Evolutionary conservation across 1,140 invertebrate genomes (phyloP).

Genomic region (Drosophila athabasca): DNA sequence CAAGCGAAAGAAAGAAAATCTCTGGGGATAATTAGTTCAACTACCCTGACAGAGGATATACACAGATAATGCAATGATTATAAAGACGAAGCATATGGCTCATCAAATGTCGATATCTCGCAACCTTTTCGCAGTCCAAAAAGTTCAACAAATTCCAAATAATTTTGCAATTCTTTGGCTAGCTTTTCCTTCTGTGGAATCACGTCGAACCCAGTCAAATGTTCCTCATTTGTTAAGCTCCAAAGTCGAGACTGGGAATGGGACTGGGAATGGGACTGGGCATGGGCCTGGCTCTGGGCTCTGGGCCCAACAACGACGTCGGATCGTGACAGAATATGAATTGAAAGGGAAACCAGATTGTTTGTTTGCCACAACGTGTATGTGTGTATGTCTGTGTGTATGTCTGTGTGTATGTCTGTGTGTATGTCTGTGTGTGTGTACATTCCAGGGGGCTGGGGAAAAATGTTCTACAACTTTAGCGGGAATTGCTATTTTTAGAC

Average conservation of each 20-base stretch:
- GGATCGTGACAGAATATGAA: slow-evolving; percentile 72
- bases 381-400: slow-evolving; percentile 2
- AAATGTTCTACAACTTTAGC: slow-evolving; percentile 40
- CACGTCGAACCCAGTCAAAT: too few species aligned
- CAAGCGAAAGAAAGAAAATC: neutral
- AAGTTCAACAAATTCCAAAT: too few species aligned
- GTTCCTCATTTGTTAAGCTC: neutral
- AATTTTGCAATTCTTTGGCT: too few species aligned
- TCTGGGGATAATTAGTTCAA: too few species aligned
- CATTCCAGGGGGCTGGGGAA: slow-evolving; percentile 41
- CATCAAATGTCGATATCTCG: too few species aligned
- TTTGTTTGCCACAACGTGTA: neutral
- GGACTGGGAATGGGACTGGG: slow-evolving; percentile 1
- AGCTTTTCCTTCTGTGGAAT: too few species aligned
- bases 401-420: neutral
- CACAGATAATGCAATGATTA: too few species aligned
- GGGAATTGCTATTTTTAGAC: slow-evolving; percentile 41
- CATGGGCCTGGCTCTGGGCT: slow-evolving; percentile 7
- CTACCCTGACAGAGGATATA: too few species aligned
- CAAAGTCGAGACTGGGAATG: slow-evolving; percentile 1
- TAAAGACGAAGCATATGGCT: too few species aligned
- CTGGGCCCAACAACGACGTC: slow-evolving; percentile 2
- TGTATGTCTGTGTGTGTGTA: neutral
- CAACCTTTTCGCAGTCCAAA: too few species aligned
- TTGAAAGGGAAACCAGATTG: slow-evolving; percentile 72